Conservation (phyloP, 2,888 invertebrate genomes). For the Epicampocera succincta region DNA sequence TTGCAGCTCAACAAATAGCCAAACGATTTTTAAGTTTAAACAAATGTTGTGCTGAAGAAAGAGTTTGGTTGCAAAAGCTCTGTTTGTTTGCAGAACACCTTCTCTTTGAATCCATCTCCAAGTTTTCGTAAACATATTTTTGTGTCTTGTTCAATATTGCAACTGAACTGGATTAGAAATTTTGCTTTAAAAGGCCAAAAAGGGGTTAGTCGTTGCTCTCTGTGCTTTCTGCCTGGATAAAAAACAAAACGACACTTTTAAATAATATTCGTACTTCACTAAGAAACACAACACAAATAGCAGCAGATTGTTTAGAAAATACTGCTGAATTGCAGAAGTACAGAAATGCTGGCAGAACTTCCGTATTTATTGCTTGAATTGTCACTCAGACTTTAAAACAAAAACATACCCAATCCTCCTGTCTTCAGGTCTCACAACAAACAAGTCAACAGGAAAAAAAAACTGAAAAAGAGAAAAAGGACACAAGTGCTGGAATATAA, state of each 20-base stretch:
- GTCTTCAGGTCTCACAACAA: background rate
- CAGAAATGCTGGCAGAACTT: conserved; percentile 36
- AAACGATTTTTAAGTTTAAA: too few relatives aligned
- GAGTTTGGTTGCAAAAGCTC: too few relatives aligned
- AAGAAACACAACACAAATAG: conserved; percentile 25
- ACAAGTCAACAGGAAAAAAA: too few relatives aligned
- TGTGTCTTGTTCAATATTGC: too few relatives aligned
- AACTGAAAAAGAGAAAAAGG: background rate
- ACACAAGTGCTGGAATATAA: background rate
- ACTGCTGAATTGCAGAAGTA: conserved; percentile 46
- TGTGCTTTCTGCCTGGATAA: too few relatives aligned
- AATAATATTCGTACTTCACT: conserved; percentile 47
- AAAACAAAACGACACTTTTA: background rate
- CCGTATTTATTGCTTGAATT: conserved; percentile 60
- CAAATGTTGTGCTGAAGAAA: too few relatives aligned
- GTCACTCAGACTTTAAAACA: conserved; percentile 41
- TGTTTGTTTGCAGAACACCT: too few relatives aligned
- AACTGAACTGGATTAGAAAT: conserved; percentile 77
- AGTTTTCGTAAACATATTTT: too few relatives aligned
- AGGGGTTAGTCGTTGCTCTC: too few relatives aligned
- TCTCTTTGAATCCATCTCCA: background rate
- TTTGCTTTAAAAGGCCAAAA: conserved; percentile 62
- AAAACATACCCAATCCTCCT: background rate
- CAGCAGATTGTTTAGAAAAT: conserved; percentile 59
- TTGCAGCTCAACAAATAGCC: too few relatives aligned